Conservation (phyloP, 2,113 vertebrate species). For the Rhipidura dahli region DNA sequence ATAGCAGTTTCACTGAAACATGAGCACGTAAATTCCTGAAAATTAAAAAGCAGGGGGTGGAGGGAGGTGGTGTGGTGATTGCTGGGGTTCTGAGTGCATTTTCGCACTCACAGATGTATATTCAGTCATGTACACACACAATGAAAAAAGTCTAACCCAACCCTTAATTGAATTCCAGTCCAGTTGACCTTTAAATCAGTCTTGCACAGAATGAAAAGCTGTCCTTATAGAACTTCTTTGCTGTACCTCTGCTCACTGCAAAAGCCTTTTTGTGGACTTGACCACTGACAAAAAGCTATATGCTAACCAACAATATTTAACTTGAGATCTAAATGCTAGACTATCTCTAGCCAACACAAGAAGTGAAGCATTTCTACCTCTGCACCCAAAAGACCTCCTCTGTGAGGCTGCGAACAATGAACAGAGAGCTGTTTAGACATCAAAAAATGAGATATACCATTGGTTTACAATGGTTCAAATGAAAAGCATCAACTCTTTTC, state of each 20-base stretch:
- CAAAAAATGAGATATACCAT: constrained; percentile 50
- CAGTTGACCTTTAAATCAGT: constrained; percentile 64
- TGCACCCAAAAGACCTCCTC: constrained; percentile 90
- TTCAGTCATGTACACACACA: background rate
- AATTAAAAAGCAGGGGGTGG: background rate
- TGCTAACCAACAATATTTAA: constrained; percentile 38
- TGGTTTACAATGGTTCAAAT: constrained; percentile 57
- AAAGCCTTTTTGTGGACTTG: constrained; percentile 67
- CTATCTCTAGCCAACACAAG: constrained; percentile 82
- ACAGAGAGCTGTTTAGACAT: constrained; percentile 75
- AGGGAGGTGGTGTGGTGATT: background rate
- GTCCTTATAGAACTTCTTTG: background rate
- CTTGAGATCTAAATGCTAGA: constrained; percentile 69
- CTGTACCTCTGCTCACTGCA: constrained; percentile 38
- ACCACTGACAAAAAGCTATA: constrained; percentile 71
- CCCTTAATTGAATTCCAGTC: constrained; percentile 30
- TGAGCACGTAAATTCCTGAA: background rate
- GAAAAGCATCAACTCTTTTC: constrained; percentile 43
- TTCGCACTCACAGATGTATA: background rate
- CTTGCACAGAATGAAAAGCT: constrained; percentile 32
- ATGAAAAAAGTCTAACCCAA: background rate
- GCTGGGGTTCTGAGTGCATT: background rate
- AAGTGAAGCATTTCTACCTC: constrained; percentile 90
- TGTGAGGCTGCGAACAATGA: constrained; percentile 89
- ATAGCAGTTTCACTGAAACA: background rate